Evolutionary conservation across 64 coral and sea anemone species (phyloP), one percentile per base, ranked within the genome.

Genomic region (Actinia tenebrosa): DNA sequence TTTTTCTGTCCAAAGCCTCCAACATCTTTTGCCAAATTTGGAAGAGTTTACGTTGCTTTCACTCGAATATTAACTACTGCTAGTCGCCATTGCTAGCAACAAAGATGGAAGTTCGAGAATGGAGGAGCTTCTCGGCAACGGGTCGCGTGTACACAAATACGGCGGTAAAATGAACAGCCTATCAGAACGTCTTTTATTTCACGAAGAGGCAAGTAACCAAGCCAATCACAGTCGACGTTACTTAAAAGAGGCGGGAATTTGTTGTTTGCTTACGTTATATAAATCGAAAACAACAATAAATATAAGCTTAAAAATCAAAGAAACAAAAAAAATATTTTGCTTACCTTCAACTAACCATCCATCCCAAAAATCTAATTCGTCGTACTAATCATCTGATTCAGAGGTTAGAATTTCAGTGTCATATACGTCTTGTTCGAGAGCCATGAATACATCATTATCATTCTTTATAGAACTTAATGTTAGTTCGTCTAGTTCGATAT

Each of bases 151-250:
- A 63, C 15, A 71, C 66, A 71, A n/a, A 71, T 27, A 71, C 20
- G n/a, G 66, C 66, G n/a, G 1, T 3, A 63, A 63, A 63, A 63
- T 63, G 60, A 63, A 8, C 17, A 63, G 53, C 61, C 61, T 2
- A 71, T 71, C 4, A 71, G 66, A 27, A 71, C n/a, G n/a, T 17
- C 19, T 20, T 1, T 64, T 64, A 64, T 64, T 64, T 71, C 66
- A 71, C 66, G 23, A 71, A 71, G 6, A 71, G 23, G 66, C n/a
- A 71, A 71, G 23, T 27, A 71, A 71, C 23, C 66, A 71, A 71
- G n/a, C 66, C 66, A 71, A 71, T 71, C 66, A 71, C 66, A 71
- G 66, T 71, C 23, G 66, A 71, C 23, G 66, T 71, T 71, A 71
- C 66, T 71, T 71, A 7, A 9, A 71, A n/a, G 6, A 71, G 66